Evolutionary conservation across 2,888 invertebrate genomes (phyloP).

Genomic region (Troides oblongomaculatus): DNA sequence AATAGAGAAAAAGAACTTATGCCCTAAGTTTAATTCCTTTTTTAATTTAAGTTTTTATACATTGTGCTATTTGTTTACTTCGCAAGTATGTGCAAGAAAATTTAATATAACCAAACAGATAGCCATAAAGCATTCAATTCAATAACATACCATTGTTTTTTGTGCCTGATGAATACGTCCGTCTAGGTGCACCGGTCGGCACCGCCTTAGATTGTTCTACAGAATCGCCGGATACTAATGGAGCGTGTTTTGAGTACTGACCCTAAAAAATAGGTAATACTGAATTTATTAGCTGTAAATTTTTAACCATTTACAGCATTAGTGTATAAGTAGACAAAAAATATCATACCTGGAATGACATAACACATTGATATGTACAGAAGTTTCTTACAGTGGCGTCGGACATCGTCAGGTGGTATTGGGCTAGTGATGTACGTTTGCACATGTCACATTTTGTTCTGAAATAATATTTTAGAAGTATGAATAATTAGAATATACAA

Average conservation of each 20-base stretch:
- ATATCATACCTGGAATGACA: constrained; percentile 84
- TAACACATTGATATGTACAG: constrained; percentile 90
- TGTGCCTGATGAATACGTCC: constrained; percentile 52
- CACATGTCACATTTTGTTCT: constrained; percentile 88
- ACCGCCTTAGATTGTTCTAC: constrained; percentile 65
- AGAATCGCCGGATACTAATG: constrained; percentile 61
- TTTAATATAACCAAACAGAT: neutral
- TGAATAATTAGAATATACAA: neutral
- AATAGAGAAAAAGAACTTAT: too few relatives aligned
- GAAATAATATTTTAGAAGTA: constrained; percentile 39
- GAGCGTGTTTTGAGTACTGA: constrained; percentile 70
- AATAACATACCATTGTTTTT: constrained; percentile 51
- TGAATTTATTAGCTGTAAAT: neutral
- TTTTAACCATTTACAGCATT: neutral
- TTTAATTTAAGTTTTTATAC: too few relatives aligned
- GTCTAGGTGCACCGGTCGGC: constrained; percentile 75
- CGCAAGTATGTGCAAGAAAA: too few relatives aligned
- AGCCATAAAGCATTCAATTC: neutral
- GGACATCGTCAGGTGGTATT: constrained; percentile 92
- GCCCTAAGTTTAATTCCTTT: too few relatives aligned
- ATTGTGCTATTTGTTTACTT: too few relatives aligned
- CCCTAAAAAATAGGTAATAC: constrained; percentile 45
- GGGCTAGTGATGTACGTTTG: constrained; percentile 83
- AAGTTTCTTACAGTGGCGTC: constrained; percentile 91
- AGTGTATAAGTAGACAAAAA: neutral